A percentile compares a stretch with the other conserved stretches of the same genome.
Evolutionary conservation across 2,888 invertebrate genomes (phyloP).

Genomic region (Steinernema hermaphroditum): DNA sequence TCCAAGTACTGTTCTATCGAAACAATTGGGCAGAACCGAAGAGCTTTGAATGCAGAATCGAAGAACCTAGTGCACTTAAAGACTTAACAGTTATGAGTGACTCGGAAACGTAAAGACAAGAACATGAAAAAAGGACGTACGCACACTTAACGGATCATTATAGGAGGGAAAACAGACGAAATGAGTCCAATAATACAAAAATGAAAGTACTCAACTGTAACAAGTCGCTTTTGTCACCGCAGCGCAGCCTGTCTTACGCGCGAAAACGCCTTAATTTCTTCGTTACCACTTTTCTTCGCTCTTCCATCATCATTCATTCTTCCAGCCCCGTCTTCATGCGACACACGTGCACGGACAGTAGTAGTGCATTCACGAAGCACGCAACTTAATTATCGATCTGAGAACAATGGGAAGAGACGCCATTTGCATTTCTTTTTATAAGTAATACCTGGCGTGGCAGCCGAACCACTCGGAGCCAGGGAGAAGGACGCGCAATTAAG

Average conservation of each 20-base stretch:
- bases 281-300: not conserved
- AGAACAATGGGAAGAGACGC: not conserved
- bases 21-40: no score
- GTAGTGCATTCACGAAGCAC: conserved; percentile 16
- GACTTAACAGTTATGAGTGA: no score
- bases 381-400: conserved; percentile 23
- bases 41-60: no score
- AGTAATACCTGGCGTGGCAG: not conserved
- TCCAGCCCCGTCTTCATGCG: not conserved
- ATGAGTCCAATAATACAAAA: not conserved
- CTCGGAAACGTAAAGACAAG: no score
- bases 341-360: conserved; percentile 15
- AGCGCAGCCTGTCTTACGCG: conserved; percentile 3
- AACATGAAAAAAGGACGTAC: no score
- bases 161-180: not conserved
- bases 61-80: no score
- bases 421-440: conserved; percentile 1
- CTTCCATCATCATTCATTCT: conserved; percentile 24
- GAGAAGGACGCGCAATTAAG: conserved; percentile 18
- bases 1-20: no score
- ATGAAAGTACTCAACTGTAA: conserved; percentile 19
- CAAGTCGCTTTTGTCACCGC: not conserved
- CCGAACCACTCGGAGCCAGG: not conserved
- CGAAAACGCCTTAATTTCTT: conserved; percentile 26
- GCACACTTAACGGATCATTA: no score